phyloP scores from a whole-genome alignment of 2,113 vertebrate genomes.

The Pipra filicauda region DNA sequence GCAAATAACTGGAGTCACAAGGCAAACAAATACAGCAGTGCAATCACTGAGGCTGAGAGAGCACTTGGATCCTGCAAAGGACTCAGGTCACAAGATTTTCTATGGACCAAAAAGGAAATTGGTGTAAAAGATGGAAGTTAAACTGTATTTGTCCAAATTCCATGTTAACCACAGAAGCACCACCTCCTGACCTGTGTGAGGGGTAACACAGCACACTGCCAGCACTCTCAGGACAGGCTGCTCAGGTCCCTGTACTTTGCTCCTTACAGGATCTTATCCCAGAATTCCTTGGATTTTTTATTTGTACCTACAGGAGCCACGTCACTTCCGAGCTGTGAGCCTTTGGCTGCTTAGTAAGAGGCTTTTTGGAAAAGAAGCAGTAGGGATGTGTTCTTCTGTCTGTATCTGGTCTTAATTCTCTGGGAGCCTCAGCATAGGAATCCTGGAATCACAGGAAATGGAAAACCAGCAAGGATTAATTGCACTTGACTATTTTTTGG shows the following conservation, averaged over 20 bases:
- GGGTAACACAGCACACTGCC: not conserved
- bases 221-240: not conserved
- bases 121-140: not conserved
- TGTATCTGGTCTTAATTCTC: not conserved
- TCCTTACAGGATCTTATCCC: not conserved
- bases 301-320: not conserved
- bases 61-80: not conserved
- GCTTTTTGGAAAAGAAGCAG: not conserved
- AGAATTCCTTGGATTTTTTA: not conserved
- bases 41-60: fast-evolving
- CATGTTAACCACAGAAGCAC: not conserved
- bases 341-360: not conserved
- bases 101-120: not conserved
- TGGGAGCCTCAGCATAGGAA: not conserved
- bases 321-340: not conserved
- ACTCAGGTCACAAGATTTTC: not conserved
- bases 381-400: not conserved
- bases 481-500: not conserved
- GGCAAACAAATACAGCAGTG: not conserved
- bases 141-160: not conserved
- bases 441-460: not conserved
- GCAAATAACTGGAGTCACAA: fast-evolving
- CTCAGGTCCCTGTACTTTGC: not conserved
- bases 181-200: not conserved
- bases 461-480: not conserved